A percentile compares a stretch with the other conserved stretches of the same genome.
Conservation (phyloP, 1,140 invertebrate species). For the Ceratitis capitata region DNA sequence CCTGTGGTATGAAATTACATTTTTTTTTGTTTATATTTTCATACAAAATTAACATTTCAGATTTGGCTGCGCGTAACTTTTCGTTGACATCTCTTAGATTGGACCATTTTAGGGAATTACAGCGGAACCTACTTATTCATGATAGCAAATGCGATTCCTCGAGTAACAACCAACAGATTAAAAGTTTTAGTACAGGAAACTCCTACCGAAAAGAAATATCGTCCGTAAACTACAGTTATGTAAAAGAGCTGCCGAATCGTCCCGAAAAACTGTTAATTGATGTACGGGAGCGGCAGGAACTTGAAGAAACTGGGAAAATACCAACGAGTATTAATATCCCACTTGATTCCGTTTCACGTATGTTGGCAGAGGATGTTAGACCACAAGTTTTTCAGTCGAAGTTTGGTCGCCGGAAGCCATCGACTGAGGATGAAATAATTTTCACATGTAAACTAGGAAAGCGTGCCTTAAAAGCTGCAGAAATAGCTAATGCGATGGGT, state of each 20-base stretch:
- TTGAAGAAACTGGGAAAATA: slow-evolving; percentile 73
- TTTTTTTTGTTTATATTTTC: background rate
- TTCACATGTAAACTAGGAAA: slow-evolving; percentile 72
- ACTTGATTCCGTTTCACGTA: slow-evolving; percentile 66
- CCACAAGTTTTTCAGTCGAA: slow-evolving; percentile 64
- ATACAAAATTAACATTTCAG: background rate
- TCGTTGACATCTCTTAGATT: background rate
- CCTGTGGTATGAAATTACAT: background rate
- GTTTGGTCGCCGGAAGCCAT: slow-evolving; percentile 68
- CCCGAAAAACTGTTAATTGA: slow-evolving; percentile 71
- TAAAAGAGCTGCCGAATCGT: slow-evolving; percentile 65
- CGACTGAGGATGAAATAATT: slow-evolving; percentile 69
- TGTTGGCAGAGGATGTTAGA: slow-evolving; percentile 53
- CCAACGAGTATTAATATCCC: slow-evolving; percentile 78
- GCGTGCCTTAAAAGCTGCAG: slow-evolving; percentile 70
- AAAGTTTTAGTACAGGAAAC: background rate
- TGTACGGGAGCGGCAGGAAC: slow-evolving; percentile 74
- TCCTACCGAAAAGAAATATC: background rate
- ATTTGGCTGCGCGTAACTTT: background rate
- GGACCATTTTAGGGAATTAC: background rate
- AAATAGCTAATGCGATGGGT: slow-evolving; percentile 69
- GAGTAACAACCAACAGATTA: background rate
- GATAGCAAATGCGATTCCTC: background rate
- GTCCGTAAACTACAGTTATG: slow-evolving; percentile 64
- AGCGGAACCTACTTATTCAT: too few relatives aligned